Evolutionary conservation across 2,797 vertebrate species (phyloP), one percentile per base, ranked within the genome.

Genomic region (Gouania willdenowi): DNA sequence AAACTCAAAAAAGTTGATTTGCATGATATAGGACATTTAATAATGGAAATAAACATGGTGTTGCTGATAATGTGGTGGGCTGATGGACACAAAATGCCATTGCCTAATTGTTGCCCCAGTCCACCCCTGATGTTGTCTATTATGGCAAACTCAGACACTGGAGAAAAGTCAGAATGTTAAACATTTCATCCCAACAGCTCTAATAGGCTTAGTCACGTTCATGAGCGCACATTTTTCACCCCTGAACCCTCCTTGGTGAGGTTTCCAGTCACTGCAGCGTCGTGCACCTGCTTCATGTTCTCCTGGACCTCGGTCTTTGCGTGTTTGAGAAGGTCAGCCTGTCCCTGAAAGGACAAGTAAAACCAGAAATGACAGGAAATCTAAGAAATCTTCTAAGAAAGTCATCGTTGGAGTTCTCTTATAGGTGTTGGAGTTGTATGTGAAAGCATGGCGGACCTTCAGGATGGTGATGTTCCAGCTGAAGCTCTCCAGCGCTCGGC

Each of bases 381-480:
- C 69, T 59, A 46, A 65, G 28, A 16, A 52, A 51, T 41, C 7
- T 41, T 33, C 34, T 31, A 56, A 48, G 45, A 37, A 5, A 8
- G 22, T 52, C 30, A 49, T 13, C 40, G 21, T 35, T 1, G 20
- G 16, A 33, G 13, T 14, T 14, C 2, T 14, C 13, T 13, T 14
- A 13, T 14, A 13, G 13, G 13, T 13, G 13, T 14, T 14, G 3
- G 13, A 48, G 45, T 31, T 39, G 22, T 8, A 26, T 4, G 12
- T 2, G 26, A 13, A 6, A 33, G 36, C 26, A 21, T 16, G 3
- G 36, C 59, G 66, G 88, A 97, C 94, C 93, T 97, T 96, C 22
- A 97, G 78, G 82, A 97, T 94, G 26, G 94, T 97, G 66, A 97
- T 95, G 68, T 97, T 97, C 94, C 94, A 97, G 0, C 93, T 94